phyloP scores from a whole-genome alignment of 2,888 invertebrate species.

The Phlogophora meticulosa region DNA sequence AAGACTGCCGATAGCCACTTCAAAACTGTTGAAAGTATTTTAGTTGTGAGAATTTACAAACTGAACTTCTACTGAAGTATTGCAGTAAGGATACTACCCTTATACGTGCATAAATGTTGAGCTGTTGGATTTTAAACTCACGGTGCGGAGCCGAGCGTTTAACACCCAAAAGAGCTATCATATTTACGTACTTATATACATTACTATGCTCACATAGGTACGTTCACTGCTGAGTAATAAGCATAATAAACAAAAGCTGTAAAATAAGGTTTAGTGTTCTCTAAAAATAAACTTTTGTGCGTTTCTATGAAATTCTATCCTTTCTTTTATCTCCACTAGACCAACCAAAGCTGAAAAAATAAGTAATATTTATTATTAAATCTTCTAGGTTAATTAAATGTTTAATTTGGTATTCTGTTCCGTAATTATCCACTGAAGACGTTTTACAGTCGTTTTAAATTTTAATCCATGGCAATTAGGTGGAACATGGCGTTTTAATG shows the following conservation, averaged over 20 bases:
- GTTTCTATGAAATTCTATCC: too few species aligned
- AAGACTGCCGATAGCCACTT: not conserved
- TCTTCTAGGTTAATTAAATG: conserved; percentile 26
- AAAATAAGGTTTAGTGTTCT: too few species aligned
- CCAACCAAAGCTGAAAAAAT: not conserved
- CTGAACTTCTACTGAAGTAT: too few species aligned
- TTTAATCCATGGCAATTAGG: conserved; percentile 38
- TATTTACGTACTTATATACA: not conserved
- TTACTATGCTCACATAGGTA: too few species aligned
- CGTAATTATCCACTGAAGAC: conserved; percentile 18
- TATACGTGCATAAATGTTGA: too few species aligned
- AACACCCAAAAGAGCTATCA: not conserved
- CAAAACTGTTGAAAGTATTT: conserved; percentile 16
- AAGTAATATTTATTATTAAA: not conserved
- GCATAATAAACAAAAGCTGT: too few species aligned
- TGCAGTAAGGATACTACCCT: too few species aligned
- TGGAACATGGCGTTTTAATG: conserved; percentile 21
- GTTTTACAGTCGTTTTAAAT: conserved; percentile 37
- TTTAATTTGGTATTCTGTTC: conserved; percentile 36
- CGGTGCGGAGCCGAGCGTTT: too few species aligned
- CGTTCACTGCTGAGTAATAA: too few species aligned
- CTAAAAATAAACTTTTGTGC: too few species aligned
- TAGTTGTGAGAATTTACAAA: not conserved
- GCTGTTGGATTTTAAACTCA: too few species aligned
- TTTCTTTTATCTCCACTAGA: not conserved